Evolutionary conservation across 2,888 invertebrate species (phyloP), one percentile per base, ranked within the genome.

Genomic region (Bellardia pandia): DNA sequence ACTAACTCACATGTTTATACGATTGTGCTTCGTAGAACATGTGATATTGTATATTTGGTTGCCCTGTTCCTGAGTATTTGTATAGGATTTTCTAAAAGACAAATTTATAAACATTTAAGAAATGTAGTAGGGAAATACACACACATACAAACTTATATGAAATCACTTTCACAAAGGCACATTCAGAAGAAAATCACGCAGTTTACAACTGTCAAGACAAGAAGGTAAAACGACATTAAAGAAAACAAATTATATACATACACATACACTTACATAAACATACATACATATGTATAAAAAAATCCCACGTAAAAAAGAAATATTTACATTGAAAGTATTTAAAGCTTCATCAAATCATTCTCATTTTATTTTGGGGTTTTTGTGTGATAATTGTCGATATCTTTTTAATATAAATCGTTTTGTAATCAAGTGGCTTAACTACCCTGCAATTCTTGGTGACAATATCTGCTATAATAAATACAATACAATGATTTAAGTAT

Each of bases 121-220:
- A 48, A 16, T 64, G 40, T 62, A 7, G 8, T 40, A 62, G 3
- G 58, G 30, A 45, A 42, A 23, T 16, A 13, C 6, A 30, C 30
- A 30, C 14, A 30, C 14, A 53, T 71, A 40, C 53, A 51, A 30
- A 30, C 68, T 23, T 3, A 37, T 8, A 71, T 37, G n/a, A 14
- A 14, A 3, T 0, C 0, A 23, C 42, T 13, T 30, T 23, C 33
- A 51, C 77, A 30, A 7, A 42, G 3, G n/a, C 45, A n/a, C n/a
- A 69, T 14, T 13, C 11, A 13, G 45, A 69, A 16, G 2, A 16
- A 71, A 62, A 37, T 60, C 23, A 14, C 60, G 69, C 48, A 68
- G 68, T 64, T 60, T 68, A 60, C 60, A 72, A 11, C 56, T 83
- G 77, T 83, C 83, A 77, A 56, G 6, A 66, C 77, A 83, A 77